Evolutionary conservation across 92 coral and sea anemone genomes (phyloP), one percentile per base, ranked within the genome.

Genomic region (Metridium senile): DNA sequence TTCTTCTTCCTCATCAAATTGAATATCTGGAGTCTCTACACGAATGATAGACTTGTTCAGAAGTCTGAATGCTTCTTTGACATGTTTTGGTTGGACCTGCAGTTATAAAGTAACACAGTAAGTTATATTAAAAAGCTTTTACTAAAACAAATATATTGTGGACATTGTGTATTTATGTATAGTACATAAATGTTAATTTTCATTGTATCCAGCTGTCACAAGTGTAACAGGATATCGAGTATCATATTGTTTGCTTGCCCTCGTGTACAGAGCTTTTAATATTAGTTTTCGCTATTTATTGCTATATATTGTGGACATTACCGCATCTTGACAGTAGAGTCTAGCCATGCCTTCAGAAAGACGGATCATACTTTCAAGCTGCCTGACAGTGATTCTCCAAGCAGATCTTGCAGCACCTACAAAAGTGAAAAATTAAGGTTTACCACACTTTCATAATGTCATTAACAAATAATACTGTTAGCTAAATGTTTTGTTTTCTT

Each of bases 341-440:
- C 96, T 87, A n/a, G 99, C 99, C 94, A 95, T 95, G 64, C 91
- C 99, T 62, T 95, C 99, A 1, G 99, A 95, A 33, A 95, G 87
- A 49, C 99, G 93, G 69, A 95, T 95, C 99, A 95, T 95, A 66
- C 99, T 95, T 75, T 95, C 99, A 61, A 95, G 85, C 74, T 95
- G 99, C 30, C 99, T 93, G 20, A 95, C 99, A 78, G 99, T 95
- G 49, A 95, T 95, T 47, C 99, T 91, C 99, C 99, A 95, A 0
- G 99, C 97, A 47, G 99, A 87, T 63, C 91, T 87, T 43, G 99
- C 89, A 23, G 86, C 83, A 57, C 97, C 99, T 95, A 33, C 6
- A 46, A 49, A 21, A 21, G 16, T 56, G 30, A n/a, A 9, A 52
- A 2, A 33, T 18, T 26, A n/a, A n/a, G n/a, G n/a, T n/a, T n/a